Percentiles rank a stretch among this genome's conserved stretches.
Conservation (phyloP, 2,888 invertebrate species). For the Ochlodes sylvanus region DNA sequence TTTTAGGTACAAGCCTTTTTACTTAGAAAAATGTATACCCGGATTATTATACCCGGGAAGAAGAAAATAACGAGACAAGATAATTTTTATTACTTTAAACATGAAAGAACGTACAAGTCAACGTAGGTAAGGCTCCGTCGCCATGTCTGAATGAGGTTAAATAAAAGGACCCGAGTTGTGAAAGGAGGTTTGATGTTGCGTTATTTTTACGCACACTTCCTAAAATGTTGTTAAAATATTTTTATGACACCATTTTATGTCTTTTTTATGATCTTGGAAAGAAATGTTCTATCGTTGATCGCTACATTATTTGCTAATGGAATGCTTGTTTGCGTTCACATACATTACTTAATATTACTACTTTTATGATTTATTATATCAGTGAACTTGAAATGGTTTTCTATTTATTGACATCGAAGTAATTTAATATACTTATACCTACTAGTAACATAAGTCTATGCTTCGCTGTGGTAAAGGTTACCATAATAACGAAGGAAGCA, state of each 20-base stretch:
- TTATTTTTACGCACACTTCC: not conserved
- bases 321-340: slow-evolving; percentile 41
- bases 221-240: not conserved
- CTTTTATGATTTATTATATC: slow-evolving; percentile 11
- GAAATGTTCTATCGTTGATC: slow-evolving; percentile 20
- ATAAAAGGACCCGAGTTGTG: not conserved
- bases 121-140: too few relatives aligned
- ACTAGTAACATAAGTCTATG: too few relatives aligned
- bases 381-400: not conserved
- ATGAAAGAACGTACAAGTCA: too few relatives aligned
- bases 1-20: too few relatives aligned
- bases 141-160: too few relatives aligned
- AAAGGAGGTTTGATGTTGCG: not conserved
- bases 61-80: too few relatives aligned
- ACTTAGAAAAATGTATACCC: too few relatives aligned
- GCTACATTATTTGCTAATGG: slow-evolving; percentile 46
- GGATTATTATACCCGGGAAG: too few relatives aligned
- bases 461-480: too few relatives aligned
- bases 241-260: slow-evolving; percentile 3
- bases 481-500: too few relatives aligned
- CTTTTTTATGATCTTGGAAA: slow-evolving; percentile 20
- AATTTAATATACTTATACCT: too few relatives aligned
- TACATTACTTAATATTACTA: slow-evolving; percentile 15
- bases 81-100: too few relatives aligned
- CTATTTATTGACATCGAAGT: not conserved